phyloP scores from a whole-genome alignment of 2,113 vertebrate genomes.

The Steatornis caripensis region DNA sequence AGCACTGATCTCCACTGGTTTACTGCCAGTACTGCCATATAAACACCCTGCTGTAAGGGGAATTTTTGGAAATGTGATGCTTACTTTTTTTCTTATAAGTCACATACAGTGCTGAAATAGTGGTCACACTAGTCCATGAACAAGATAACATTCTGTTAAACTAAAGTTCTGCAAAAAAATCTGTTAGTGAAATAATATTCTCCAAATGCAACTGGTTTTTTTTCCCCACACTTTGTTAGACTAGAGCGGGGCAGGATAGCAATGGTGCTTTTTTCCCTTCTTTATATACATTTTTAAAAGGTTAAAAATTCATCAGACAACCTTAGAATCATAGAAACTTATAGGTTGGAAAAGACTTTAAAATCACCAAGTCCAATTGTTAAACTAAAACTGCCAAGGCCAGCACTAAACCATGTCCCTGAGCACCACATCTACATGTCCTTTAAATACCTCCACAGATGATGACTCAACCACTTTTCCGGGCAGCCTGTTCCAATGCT shows the following conservation, averaged over 20 bases:
- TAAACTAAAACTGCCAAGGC: neutral
- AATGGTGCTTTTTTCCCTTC: accelerated
- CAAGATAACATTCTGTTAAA: neutral
- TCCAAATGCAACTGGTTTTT: neutral
- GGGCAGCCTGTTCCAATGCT: no score
- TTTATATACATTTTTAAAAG: neutral
- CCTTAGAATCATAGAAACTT: neutral
- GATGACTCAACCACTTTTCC: no score
- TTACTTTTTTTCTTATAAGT: neutral
- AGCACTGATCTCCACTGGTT: neutral
- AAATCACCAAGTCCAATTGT: neutral
- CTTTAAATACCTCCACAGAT: no score
- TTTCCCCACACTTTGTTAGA: neutral
- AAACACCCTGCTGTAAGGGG: neutral
- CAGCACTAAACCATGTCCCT: neutral
- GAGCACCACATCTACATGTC: neutral
- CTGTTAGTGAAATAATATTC: neutral
- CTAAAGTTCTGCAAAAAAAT: neutral
- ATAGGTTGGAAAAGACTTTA: no score
- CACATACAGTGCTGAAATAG: neutral
- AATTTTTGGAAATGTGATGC: neutral
- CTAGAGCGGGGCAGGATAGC: neutral
- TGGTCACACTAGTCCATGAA: neutral
- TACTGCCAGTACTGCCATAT: neutral
- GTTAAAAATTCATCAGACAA: neutral